Conservation (phyloP, 2,113 vertebrate genomes). For the Narcine bancroftii region DNA sequence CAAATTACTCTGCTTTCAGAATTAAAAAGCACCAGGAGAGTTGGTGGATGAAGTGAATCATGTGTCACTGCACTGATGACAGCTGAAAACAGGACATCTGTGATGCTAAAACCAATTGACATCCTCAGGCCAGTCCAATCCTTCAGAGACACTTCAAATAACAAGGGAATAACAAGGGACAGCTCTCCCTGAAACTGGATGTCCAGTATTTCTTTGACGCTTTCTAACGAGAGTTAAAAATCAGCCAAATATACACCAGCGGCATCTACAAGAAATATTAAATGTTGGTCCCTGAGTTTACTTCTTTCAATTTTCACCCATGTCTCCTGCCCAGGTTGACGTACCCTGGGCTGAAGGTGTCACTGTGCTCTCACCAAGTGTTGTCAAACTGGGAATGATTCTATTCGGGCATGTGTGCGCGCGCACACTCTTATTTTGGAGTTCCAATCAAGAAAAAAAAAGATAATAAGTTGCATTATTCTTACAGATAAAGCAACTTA, state of each 20-base stretch:
- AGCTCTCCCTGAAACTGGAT: not conserved
- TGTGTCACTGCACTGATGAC: not conserved
- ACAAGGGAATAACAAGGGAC: not conserved
- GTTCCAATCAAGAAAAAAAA: too few species aligned
- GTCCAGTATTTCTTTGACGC: not conserved
- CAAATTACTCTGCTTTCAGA: not conserved
- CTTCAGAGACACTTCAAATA: too few species aligned
- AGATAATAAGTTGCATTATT: not conserved
- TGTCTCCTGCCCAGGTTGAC: not conserved
- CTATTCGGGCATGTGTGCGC: too few species aligned
- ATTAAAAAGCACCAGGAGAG: not conserved
- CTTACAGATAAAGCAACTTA: not conserved
- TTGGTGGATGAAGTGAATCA: not conserved
- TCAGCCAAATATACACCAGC: not conserved
- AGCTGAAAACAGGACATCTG: not conserved
- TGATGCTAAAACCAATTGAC: not conserved
- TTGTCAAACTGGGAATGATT: too few species aligned
- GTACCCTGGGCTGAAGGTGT: not conserved
- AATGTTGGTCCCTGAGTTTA: not conserved
- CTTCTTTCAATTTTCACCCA: not conserved
- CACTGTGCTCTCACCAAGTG: not conserved
- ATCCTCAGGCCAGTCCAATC: not conserved
- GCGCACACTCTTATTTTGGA: too few species aligned
- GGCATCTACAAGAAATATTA: not conserved
- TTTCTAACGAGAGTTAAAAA: not conserved